phyloP scores from a whole-genome alignment of 2,888 invertebrate species.

The Polymixis lichenea region DNA sequence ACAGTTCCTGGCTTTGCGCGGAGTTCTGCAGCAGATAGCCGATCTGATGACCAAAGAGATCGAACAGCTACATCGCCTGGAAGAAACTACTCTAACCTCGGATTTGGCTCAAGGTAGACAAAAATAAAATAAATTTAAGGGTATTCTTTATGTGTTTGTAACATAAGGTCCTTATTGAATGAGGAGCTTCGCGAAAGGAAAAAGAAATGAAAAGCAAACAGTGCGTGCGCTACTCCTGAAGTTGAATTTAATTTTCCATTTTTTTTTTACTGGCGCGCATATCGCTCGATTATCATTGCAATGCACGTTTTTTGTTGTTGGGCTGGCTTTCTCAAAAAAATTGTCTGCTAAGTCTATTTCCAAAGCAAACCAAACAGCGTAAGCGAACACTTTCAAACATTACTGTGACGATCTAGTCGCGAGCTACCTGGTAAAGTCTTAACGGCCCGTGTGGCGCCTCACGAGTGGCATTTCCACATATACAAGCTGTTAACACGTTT shows the following conservation, averaged over 20 bases:
- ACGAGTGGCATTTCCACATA: too few relatives aligned
- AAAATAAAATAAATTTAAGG: too few relatives aligned
- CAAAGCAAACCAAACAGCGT: not conserved
- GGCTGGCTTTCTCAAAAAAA: not conserved
- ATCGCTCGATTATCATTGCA: not conserved
- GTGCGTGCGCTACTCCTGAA: not conserved
- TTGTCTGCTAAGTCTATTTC: not conserved
- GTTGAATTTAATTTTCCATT: not conserved
- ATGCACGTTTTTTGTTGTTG: not conserved
- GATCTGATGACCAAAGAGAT: slow-evolving; percentile 97
- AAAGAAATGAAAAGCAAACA: not conserved
- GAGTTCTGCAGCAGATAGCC: slow-evolving; percentile 96
- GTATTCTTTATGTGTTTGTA: not conserved
- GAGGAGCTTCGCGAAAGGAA: not conserved
- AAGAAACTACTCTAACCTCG: slow-evolving; percentile 97
- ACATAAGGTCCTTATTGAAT: not conserved
- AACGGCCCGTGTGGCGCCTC: too few relatives aligned
- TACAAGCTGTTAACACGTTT: too few relatives aligned
- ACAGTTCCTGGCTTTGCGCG: slow-evolving; percentile 96
- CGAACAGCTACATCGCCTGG: slow-evolving; percentile 95
- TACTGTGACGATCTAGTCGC: not conserved
- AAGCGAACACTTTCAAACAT: not conserved
- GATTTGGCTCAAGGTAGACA: slow-evolving; percentile 95
- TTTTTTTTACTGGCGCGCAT: not conserved
- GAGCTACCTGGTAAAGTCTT: not conserved